Percentiles rank a stretch among this genome's conserved stretches.
These are phyloP conservation scores for Sarcophaga bullata DNA, from an alignment of 1,140 invertebrate genomes.

Conservation along the genomic window DNA sequence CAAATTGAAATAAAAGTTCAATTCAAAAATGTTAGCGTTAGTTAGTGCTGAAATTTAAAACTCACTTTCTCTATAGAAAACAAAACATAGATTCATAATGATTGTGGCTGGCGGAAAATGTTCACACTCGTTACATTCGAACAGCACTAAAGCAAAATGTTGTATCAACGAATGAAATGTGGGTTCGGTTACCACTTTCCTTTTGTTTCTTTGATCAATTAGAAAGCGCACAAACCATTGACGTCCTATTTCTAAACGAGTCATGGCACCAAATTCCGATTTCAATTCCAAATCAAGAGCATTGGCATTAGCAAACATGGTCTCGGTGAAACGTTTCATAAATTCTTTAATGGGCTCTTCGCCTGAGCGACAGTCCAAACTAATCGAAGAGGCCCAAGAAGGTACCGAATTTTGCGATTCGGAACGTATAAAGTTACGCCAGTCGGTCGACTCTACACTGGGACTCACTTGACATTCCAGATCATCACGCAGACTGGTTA, in stretches of 20 bases:
- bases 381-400: constrained; percentile 79
- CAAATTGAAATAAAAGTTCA: constrained; percentile 15
- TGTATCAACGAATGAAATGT: constrained; percentile 83
- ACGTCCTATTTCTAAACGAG: constrained; percentile 68
- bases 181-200: constrained; percentile 74
- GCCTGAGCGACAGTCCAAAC: constrained; percentile 76
- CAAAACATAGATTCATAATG: constrained; percentile 87
- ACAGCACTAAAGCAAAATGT: constrained; percentile 80
- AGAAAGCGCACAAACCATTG: constrained; percentile 80
- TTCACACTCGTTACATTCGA: constrained; percentile 81
- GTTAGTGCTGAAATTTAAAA: background rate
- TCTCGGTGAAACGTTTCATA: constrained; percentile 78
- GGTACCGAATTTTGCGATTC: constrained; percentile 77
- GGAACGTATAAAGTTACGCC: constrained; percentile 64
- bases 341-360: constrained; percentile 77
- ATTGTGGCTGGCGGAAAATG: constrained; percentile 81
- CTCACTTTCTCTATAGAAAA: constrained; percentile 81
- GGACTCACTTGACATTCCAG: constrained; percentile 58
- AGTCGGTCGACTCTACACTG: constrained; percentile 64
- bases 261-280: constrained; percentile 73
- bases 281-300: constrained; percentile 74
- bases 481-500: constrained; percentile 60
- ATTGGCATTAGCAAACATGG: constrained; percentile 72
- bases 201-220: constrained; percentile 76
- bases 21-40: background rate